Evolutionary conservation across 1,140 invertebrate genomes (phyloP).

Genomic region (Drosophila lowei): DNA sequence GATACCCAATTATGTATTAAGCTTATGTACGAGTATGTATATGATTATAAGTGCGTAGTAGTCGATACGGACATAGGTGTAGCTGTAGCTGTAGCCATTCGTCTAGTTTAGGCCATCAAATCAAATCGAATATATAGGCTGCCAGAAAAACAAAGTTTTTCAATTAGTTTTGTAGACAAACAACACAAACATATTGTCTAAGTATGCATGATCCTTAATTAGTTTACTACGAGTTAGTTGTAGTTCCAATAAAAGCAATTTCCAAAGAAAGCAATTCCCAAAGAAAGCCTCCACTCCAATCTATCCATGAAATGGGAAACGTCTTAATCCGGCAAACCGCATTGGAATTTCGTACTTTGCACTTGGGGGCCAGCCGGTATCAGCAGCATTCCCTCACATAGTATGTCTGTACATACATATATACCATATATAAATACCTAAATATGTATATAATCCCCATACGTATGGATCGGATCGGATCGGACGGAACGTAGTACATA

Average conservation of each 20-base stretch:
- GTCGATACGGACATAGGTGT: constrained; percentile 21
- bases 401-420: not conserved
- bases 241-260: constrained; percentile 49
- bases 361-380: constrained; percentile 36
- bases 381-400: constrained; percentile 13
- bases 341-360: constrained; percentile 71
- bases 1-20: constrained; percentile 56
- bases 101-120: constrained; percentile 40
- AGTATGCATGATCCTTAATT: constrained; percentile 1
- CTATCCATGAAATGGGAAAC: too few species aligned
- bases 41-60: constrained; percentile 34
- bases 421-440: not conserved
- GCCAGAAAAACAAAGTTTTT: constrained; percentile 74
- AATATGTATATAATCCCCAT: constrained; percentile 1
- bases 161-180: constrained; percentile 28
- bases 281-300: constrained; percentile 23
- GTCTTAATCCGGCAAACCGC: constrained; percentile 27
- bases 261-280: constrained; percentile 56
- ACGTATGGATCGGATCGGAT: not conserved
- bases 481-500: too few species aligned
- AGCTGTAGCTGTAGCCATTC: constrained; percentile 11
- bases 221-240: constrained; percentile 12
- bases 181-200: constrained; percentile 1
- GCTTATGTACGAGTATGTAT: constrained; percentile 18
- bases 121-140: constrained; percentile 45